Evolutionary conservation across 2,888 invertebrate genomes (phyloP), one percentile per base, ranked within the genome.

Genomic region (Caradrina clavipalpis): DNA sequence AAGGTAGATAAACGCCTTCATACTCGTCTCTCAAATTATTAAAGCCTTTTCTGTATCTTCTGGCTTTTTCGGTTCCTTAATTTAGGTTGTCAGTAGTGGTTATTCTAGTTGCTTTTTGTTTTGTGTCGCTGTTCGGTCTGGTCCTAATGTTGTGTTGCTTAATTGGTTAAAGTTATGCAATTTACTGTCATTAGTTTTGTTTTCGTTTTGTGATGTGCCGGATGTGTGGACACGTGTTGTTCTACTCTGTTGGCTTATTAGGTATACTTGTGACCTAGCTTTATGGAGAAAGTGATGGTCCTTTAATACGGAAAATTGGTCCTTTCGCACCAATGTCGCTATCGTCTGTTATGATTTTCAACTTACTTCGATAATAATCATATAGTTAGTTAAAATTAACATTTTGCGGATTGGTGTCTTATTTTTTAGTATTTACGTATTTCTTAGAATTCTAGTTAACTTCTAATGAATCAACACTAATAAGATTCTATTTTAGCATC

Each of bases 121-220:
- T 11, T 8, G 15, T 49, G 35, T 22, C 1, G 45, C 13, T 13
- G 17, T n/a, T 22, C 7, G 13, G 3, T 39, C 31, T 49, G 31
- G 49, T 65, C 10, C 47, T 53, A 65, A 31, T 55, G 47, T 59
- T 22, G 47, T 22, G 39, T 61, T 65, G 31, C 51, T 56, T 49
- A 22, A 53, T 53, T 50, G 53, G 26, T 65, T 35, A 5, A 61
- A 19, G 19, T 69, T 57, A 69, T 45, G 53, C 35, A 74, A 64
- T 61, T 45, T n/a, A 31, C 21, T 6, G 17, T 21, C 49, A 21
- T 53, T n/a, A 10, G 35, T 22, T 42, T 47, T 39, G 17, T 49
- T 66, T 22, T 58, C 53, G 57, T 69, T 62, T 67, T 67, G 58
- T 56, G 42, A 35, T 51, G 31, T 59, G 21, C 49, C 67, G 60